These are phyloP conservation scores for Rhagonycha fulva DNA, from an alignment of 2,888 invertebrate species.

Conservation along the genomic window DNA sequence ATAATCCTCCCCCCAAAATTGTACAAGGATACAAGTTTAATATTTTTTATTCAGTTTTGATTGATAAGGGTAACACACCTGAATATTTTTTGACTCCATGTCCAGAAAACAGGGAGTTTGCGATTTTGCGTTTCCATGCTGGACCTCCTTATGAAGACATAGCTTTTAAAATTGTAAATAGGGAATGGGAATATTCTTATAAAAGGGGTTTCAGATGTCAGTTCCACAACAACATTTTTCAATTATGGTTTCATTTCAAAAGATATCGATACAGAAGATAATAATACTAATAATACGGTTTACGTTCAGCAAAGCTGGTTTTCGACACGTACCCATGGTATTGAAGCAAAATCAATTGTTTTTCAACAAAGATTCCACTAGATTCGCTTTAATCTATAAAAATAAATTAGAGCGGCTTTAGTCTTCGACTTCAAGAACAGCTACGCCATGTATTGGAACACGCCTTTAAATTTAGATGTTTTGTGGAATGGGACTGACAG, in stretches of 20 bases:
- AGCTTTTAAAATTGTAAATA: slow-evolving; percentile 97
- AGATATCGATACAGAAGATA: slow-evolving; percentile 92
- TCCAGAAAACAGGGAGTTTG: slow-evolving; percentile 92
- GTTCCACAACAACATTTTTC: slow-evolving; percentile 99
- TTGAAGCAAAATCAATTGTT: no score
- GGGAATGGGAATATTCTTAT: slow-evolving; percentile 99
- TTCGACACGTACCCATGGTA: no score
- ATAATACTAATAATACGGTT: no score
- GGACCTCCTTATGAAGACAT: slow-evolving; percentile 99
- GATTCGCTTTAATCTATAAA: no score
- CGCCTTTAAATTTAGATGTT: no score
- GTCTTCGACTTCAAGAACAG: no score
- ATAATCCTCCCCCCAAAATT: slow-evolving; percentile 99
- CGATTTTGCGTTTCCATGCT: slow-evolving; percentile 92
- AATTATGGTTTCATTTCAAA: slow-evolving; percentile 99
- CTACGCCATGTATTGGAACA: no score
- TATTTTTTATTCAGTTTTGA: slow-evolving; percentile 98
- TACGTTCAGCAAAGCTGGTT: no score
- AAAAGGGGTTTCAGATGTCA: slow-evolving; percentile 98
- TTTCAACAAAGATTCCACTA: no score
- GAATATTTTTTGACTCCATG: slow-evolving; percentile 92
- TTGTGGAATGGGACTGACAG: no score
- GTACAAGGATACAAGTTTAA: slow-evolving; percentile 99
- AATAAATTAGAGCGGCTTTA: no score
- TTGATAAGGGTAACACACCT: slow-evolving; percentile 90